Percentiles rank a stretch among this genome's conserved stretches.
These are phyloP conservation scores for Myiotriccus ornatus DNA, from an alignment of 2,797 vertebrate species.

Conservation along the genomic window DNA sequence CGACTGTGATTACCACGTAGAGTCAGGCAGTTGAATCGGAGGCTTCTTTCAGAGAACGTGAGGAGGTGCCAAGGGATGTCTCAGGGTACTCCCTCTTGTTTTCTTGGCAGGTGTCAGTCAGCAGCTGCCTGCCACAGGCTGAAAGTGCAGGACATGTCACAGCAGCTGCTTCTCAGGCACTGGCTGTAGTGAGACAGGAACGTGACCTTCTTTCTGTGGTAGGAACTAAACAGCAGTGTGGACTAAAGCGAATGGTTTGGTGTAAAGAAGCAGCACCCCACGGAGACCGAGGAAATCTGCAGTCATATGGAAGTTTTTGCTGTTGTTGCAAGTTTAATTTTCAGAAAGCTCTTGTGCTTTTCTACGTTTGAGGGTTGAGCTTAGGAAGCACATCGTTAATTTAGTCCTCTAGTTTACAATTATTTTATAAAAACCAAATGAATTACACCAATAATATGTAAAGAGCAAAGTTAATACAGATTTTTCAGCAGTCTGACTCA, in stretches of 20 bases:
- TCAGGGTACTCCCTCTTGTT: neutral
- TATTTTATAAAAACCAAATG: neutral
- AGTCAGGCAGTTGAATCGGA: neutral
- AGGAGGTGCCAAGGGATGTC: neutral
- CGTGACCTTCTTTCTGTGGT: fast-evolving
- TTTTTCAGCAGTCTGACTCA: neutral
- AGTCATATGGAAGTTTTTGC: neutral
- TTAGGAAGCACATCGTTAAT: neutral
- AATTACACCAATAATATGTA: neutral
- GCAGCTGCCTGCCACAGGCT: neutral
- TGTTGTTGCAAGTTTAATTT: neutral
- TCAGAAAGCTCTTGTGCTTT: neutral
- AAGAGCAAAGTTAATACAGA: neutral
- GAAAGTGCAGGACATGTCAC: neutral
- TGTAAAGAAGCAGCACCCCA: neutral
- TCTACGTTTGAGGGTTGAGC: neutral
- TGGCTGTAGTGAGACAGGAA: neutral
- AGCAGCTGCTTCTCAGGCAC: neutral
- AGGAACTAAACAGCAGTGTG: neutral
- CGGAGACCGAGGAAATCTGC: neutral
- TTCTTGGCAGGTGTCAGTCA: neutral
- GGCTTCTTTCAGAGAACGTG: neutral
- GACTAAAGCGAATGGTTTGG: neutral
- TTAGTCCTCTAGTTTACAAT: neutral
- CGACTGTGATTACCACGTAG: fast-evolving